Base-by-base conservation (phyloP, 1,140 invertebrate genomes). In the Atta texana region DNA sequence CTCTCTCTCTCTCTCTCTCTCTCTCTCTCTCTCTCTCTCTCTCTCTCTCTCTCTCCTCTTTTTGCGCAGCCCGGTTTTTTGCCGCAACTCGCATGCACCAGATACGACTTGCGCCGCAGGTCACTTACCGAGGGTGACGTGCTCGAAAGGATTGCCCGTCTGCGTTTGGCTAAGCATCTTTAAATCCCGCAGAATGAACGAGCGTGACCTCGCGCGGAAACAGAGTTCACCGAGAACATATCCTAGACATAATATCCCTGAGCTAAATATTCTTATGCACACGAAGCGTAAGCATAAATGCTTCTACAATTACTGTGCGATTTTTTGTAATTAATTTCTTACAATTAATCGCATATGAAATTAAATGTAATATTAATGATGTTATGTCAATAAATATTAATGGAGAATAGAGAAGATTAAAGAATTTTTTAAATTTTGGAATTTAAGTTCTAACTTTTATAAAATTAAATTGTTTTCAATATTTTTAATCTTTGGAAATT, bases 21-120 rank as follows among this genome's bases (percentile, higher is more conserved):
- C 69, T 49, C 69, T 86, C 64, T 21, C 7, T 57, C n/a, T 61
- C 21, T 53, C 31, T 34, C 31, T 34, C 31, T 74, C 49, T 28
- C 14, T 44, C 18, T 31, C 0, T 6, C 3, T 34, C 6, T 74
- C 49, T 28, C n/a, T 44, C 21, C 18, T 3, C 4, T 31, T 14
- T 6, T 7, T 2, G 21, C 55, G 53, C 63, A 39, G 1, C 18
- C 55, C 8, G 28, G 21, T 39, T 76, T 78, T 53, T 68, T 53
- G 18, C 28, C 39, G 39, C 53, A 39, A 16, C 64, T 76, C n/a
- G 24, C 76, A 75, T 51, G 77, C 76, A 71, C 77, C 72, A 72
- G 53, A 85, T 85, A 85, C 85, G 78, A 66, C 14, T 68, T 72
- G 75, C 64, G 89, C 34, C 53, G 78, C 39, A 34, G 75, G 53